phyloP scores from a whole-genome alignment of 2,888 invertebrate species.

The Hirtodrosophila histrioides region DNA sequence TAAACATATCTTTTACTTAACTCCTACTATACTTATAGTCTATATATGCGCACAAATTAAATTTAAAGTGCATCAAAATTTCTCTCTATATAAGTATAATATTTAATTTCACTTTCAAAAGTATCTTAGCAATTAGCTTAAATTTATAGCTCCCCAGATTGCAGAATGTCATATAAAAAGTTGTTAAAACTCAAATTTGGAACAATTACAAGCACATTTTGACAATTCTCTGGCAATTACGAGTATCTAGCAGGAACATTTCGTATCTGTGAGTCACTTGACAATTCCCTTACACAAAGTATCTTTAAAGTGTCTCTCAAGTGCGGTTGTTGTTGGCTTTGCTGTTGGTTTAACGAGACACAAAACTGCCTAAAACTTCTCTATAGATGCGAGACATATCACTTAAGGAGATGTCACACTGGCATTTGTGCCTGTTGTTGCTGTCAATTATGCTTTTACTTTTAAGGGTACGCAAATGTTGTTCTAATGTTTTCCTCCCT shows the following conservation, averaged over 20 bases:
- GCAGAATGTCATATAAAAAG: conserved; percentile 30
- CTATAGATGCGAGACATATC: conserved; percentile 36
- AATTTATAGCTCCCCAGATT: conserved; percentile 21
- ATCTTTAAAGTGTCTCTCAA: conserved; percentile 37
- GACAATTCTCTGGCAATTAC: conserved; percentile 16
- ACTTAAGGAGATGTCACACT: conserved; percentile 43
- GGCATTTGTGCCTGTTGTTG: conserved; percentile 39
- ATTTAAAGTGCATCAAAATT: too few species aligned
- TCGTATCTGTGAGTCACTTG: conserved; percentile 26
- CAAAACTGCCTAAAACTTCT: conserved; percentile 34
- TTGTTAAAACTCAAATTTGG: conserved; percentile 42
- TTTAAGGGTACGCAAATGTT: conserved; percentile 3
- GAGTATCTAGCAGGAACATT: conserved; percentile 18
- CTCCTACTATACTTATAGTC: too few species aligned
- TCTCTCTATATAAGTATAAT: too few species aligned
- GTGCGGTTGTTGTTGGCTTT: conserved; percentile 30
- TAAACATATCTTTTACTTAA: too few species aligned
- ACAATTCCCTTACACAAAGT: conserved; percentile 50
- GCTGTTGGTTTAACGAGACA: conserved; percentile 13
- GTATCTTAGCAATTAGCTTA: conserved; percentile 1
- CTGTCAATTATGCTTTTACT: conserved; percentile 43
- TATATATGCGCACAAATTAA: too few species aligned
- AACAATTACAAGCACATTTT: conserved; percentile 44
- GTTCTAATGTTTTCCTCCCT: neutral
- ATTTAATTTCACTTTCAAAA: neutral